phyloP scores from a whole-genome alignment of 1,140 invertebrate species.

The Drosophila kikkawai region DNA sequence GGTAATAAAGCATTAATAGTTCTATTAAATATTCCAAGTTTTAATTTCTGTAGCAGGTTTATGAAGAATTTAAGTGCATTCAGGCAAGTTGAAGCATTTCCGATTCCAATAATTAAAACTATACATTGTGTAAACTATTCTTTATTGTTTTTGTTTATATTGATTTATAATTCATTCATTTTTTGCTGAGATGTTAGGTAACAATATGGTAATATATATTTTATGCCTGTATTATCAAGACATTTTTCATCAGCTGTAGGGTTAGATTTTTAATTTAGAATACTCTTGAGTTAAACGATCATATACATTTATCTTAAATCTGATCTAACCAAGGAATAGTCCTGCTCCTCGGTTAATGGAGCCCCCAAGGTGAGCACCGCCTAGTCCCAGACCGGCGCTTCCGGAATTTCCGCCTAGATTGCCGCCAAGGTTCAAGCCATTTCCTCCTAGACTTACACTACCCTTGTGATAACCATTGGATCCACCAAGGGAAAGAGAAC shows the following conservation, averaged over 20 bases:
- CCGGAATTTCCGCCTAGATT: constrained; percentile 10
- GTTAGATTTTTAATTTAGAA: neutral
- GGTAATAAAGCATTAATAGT: neutral
- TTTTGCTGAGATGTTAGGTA: neutral
- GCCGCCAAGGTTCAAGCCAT: constrained; percentile 17
- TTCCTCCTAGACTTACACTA: constrained; percentile 10
- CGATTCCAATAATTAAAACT: neutral
- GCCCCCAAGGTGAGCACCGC: constrained; percentile 12
- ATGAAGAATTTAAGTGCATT: neutral
- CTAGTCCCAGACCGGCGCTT: constrained; percentile 11
- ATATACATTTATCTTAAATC: neutral
- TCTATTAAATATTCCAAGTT: neutral
- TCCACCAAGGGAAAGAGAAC: constrained; percentile 2
- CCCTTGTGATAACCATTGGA: constrained; percentile 2
- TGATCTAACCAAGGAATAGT: constrained; percentile 17
- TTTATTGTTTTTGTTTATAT: neutral
- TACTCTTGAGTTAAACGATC: neutral
- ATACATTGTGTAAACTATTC: neutral
- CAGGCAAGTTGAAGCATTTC: constrained; percentile 17
- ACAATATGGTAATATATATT: neutral
- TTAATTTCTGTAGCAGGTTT: neutral
- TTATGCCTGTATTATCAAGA: too few species aligned
- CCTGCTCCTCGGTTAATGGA: constrained; percentile 29
- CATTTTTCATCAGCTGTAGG: neutral
- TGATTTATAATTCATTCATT: neutral